Evolutionary conservation across 2,888 invertebrate genomes (phyloP).

Genomic region (Linnaemya vulpina): DNA sequence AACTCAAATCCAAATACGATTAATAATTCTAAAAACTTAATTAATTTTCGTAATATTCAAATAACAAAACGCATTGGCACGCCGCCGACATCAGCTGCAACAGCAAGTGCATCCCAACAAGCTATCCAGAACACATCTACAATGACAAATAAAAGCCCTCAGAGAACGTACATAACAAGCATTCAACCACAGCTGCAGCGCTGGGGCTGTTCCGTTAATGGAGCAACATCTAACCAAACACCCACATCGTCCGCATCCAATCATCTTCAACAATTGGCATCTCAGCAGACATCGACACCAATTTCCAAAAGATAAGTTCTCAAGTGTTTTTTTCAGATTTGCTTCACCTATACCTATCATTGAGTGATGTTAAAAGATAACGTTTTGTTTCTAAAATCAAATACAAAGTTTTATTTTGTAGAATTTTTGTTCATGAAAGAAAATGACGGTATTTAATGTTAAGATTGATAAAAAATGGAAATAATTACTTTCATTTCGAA

Average conservation of each 20-base stretch:
- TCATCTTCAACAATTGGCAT: constrained; percentile 19
- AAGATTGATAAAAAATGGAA: no score
- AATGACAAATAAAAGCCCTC: constrained; percentile 49
- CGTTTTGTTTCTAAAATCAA: not conserved
- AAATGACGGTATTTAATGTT: not conserved
- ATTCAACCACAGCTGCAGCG: constrained; percentile 64
- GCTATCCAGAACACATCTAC: constrained; percentile 13
- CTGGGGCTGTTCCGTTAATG: constrained; percentile 61
- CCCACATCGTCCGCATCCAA: constrained; percentile 31
- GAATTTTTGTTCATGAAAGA: not conserved
- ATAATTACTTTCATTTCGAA: not conserved
- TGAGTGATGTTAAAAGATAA: not conserved
- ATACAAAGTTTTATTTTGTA: not conserved
- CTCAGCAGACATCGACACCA: constrained; percentile 49
- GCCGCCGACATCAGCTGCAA: constrained; percentile 8
- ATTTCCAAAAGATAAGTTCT: constrained; percentile 43
- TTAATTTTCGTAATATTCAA: constrained; percentile 63
- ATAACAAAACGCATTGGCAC: constrained; percentile 53
- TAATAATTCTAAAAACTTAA: constrained; percentile 30
- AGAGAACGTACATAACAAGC: constrained; percentile 46
- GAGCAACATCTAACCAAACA: constrained; percentile 35
- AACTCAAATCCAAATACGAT: constrained; percentile 12
- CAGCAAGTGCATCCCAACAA: constrained; percentile 38
- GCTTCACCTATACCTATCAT: not conserved
- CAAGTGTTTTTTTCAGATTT: not conserved